Evolutionary conservation across 2,797 vertebrate genomes (phyloP).

Genomic region (Micropoecilia bifurca): DNA sequence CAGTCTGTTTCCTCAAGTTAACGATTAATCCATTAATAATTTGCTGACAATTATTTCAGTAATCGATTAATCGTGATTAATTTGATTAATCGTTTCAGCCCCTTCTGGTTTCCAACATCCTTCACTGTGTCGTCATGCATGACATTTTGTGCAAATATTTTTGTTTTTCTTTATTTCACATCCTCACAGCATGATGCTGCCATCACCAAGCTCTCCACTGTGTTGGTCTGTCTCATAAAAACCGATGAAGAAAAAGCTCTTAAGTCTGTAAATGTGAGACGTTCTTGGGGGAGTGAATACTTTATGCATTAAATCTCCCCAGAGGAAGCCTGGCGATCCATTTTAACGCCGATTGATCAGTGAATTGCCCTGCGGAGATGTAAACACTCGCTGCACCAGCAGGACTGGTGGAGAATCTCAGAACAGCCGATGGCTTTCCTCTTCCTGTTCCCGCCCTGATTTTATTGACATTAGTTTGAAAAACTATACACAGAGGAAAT

Average conservation of each 20-base stretch:
- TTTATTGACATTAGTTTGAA: constrained; percentile 72
- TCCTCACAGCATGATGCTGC: neutral
- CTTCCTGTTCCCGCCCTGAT: constrained; percentile 34
- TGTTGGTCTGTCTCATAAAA: neutral
- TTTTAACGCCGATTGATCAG: constrained; percentile 74
- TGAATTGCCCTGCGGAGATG: constrained; percentile 60
- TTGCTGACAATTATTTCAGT: no score
- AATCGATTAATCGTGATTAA: no score
- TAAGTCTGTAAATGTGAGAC: neutral
- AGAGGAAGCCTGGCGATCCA: constrained; percentile 67
- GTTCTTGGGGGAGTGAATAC: neutral
- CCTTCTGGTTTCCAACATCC: neutral
- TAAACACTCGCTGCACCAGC: constrained; percentile 40
- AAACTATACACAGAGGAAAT: constrained; percentile 64
- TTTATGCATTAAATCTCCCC: constrained; percentile 58
- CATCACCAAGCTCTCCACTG: neutral
- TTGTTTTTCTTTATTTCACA: no score
- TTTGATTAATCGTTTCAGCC: no score
- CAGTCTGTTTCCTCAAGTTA: no score
- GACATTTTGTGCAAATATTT: neutral
- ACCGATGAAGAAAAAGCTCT: neutral
- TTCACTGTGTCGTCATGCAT: neutral
- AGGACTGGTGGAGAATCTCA: constrained; percentile 52
- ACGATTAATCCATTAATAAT: no score
- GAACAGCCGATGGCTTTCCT: constrained; percentile 54